Evolutionary conservation across 2,888 invertebrate species (phyloP), one percentile per base, ranked within the genome.

Genomic region (Drosophila affinis): DNA sequence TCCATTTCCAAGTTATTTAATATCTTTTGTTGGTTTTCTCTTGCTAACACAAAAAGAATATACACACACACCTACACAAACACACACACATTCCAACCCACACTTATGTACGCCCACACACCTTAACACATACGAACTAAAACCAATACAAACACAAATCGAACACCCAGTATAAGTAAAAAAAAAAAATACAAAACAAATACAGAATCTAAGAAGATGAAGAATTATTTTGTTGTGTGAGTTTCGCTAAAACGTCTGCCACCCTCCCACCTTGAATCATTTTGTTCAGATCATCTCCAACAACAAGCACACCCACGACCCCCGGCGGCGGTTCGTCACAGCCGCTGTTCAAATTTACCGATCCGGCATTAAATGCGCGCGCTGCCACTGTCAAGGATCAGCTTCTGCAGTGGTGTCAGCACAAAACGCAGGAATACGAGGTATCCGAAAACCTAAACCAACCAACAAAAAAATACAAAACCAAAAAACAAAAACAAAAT

Each of bases 401-500:
- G 93, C 95, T 99, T 93, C 95, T 99, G 93, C 95, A 96, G 93
- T 99, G 99, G 99, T 97, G 97, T 94, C 97, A 97, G 93, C 96
- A 96, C 94, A 98, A 98, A 95, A 98, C 98, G 91, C 96, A 96
- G 94, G 98, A 97, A 94, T 99, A 99, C 94, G 96, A 98, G 96
- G 98, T 98, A 96, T 89, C 87, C 75, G 39, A n/a, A 6, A 39
- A 39, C 39, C 39, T 39, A 39, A 39, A 39, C 39, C 49, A 57
- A 32, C 51, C 49, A 34, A 18, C 18, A 18, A 18, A 18, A 18
- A 58, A 21, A 86, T 62, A 79, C 18, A 78, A 75, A 62, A 82
- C 61, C 72, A 75, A 65, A 71, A 51, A 55, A 61, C 51, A 56
- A 51, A 51, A 71, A 47, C 49, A 18, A 69, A 48, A 58, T n/a